Percentiles rank a stretch among this genome's conserved stretches.
Evolutionary conservation across 2,113 vertebrate genomes (phyloP).

Genomic region (Apus apus): DNA sequence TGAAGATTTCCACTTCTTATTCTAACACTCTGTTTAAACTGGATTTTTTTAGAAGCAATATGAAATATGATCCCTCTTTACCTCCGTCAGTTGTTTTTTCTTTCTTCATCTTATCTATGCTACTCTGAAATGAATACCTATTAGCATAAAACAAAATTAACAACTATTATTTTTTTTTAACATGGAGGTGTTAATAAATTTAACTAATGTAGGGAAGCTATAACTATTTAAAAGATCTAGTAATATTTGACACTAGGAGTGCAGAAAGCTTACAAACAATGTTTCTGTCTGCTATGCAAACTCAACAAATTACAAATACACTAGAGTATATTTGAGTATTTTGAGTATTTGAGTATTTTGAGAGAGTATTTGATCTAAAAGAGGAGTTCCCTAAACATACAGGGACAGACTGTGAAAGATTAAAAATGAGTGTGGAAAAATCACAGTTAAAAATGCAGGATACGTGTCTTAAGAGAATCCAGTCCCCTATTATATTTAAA

Average conservation of each 20-base stretch:
- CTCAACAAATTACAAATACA: no score
- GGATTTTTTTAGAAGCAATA: background rate
- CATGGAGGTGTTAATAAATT: background rate
- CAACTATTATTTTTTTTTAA: background rate
- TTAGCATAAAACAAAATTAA: background rate
- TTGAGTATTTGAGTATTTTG: background rate
- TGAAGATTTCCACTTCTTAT: conserved; percentile 9
- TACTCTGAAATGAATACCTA: background rate
- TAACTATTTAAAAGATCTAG: background rate
- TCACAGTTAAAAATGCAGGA: background rate
- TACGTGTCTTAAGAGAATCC: background rate
- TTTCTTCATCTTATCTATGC: background rate
- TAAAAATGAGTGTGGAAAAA: background rate
- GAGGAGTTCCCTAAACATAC: background rate
- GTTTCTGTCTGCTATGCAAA: background rate
- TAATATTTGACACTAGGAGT: background rate
- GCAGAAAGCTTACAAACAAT: background rate
- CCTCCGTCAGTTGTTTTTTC: background rate
- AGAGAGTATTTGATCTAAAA: background rate
- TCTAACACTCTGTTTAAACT: background rate
- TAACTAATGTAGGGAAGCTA: background rate
- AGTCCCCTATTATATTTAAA: background rate
- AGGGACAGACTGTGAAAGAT: background rate
- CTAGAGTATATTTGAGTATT: background rate
- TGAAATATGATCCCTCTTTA: background rate